A percentile compares a stretch with the other conserved stretches of the same genome.
phyloP scores from a whole-genome alignment of 2,113 vertebrate species.

The Pandion haliaetus region DNA sequence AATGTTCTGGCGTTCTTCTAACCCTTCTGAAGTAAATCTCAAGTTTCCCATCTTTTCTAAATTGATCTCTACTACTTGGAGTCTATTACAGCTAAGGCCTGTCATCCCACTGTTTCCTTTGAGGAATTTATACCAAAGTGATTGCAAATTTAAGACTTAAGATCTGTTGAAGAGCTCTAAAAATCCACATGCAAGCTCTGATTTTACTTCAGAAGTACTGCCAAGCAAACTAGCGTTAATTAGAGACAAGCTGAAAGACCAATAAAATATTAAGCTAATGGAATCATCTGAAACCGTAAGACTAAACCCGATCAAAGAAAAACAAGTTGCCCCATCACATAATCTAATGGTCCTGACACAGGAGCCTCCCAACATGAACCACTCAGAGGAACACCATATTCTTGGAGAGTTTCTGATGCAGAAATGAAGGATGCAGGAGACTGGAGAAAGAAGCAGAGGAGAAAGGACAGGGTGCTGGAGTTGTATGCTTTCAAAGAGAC shows the following conservation, averaged over 20 bases:
- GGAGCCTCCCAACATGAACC: background rate
- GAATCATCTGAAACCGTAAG: background rate
- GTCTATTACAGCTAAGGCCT: background rate
- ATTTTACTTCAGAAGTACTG: conserved; percentile 35
- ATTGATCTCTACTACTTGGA: background rate
- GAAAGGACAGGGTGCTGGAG: background rate
- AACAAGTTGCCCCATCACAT: background rate
- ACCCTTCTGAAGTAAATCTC: background rate
- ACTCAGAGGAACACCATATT: background rate
- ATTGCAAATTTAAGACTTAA: conserved; percentile 3
- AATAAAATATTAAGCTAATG: conserved; percentile 17
- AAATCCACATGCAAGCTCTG: background rate
- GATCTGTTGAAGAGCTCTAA: background rate
- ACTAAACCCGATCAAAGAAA: background rate
- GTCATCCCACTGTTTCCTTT: background rate
- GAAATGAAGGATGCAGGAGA: background rate
- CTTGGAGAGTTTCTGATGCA: background rate
- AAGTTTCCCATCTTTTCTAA: background rate
- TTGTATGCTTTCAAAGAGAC: background rate
- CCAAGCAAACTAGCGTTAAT: conserved; percentile 48
- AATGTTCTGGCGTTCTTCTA: background rate
- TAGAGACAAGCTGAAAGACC: conserved; percentile 25
- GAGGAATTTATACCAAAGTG: background rate
- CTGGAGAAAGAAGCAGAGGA: background rate
- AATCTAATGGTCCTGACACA: background rate